phyloP scores from a whole-genome alignment of 2,113 vertebrate genomes.

The Pongo abelii region DNA sequence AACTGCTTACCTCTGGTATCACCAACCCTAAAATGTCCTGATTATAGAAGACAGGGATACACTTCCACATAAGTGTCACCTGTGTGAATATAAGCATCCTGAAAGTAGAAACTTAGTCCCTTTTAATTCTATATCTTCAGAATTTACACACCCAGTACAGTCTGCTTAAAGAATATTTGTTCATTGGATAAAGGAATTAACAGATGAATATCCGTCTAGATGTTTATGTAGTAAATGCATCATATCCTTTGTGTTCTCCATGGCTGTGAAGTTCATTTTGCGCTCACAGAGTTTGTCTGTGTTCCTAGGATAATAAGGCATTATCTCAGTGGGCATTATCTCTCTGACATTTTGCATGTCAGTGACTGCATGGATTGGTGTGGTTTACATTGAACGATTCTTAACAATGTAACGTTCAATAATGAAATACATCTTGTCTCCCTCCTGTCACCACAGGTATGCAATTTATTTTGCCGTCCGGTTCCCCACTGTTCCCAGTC shows the following conservation, averaged over 20 bases:
- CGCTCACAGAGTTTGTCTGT: background rate
- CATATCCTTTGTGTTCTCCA: background rate
- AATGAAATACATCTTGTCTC: constrained; percentile 77
- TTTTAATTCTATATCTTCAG: background rate
- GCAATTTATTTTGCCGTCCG: constrained; percentile 71
- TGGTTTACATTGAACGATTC: constrained; percentile 66
- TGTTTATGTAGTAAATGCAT: background rate
- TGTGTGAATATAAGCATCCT: background rate
- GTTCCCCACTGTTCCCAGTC: background rate
- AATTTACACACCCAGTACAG: background rate
- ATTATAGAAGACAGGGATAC: background rate
- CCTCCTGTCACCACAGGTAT: constrained; percentile 77
- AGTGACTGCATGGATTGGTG: constrained; percentile 70
- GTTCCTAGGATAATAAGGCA: background rate
- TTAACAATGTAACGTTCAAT: constrained; percentile 71
- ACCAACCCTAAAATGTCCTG: background rate
- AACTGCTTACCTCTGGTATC: background rate
- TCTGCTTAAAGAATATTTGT: constrained; percentile 32
- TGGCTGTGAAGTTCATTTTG: constrained; percentile 16
- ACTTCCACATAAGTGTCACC: background rate
- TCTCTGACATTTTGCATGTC: constrained; percentile 66
- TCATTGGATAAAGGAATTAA: constrained; percentile 34
- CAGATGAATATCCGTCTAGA: background rate
- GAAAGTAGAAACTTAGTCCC: background rate
- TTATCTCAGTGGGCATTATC: constrained; percentile 56